phyloP scores from a whole-genome alignment of 2,888 invertebrate genomes.

The Mesorhabditis sp. region DNA sequence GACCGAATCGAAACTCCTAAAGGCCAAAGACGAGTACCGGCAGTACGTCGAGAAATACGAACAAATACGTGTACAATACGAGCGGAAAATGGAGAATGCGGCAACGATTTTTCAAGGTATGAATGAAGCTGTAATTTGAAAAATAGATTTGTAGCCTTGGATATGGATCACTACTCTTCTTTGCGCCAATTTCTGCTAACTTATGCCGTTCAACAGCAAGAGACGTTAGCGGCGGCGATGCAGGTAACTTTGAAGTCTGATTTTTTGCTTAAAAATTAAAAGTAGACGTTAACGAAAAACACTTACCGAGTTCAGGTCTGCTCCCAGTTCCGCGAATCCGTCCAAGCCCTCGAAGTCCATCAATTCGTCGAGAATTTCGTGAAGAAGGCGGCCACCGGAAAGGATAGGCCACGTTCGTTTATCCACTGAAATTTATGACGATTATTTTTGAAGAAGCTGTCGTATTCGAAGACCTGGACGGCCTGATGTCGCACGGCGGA shows the following conservation, averaged over 20 bases:
- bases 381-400: slow-evolving; percentile 83
- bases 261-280: too few species aligned
- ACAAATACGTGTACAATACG: slow-evolving; percentile 84
- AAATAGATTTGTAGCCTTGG: neutral
- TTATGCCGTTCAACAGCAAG: slow-evolving; percentile 42
- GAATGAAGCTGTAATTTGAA: neutral
- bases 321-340: slow-evolving; percentile 84
- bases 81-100: slow-evolving; percentile 77
- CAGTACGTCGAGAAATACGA: slow-evolving; percentile 86
- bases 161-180: slow-evolving; percentile 9
- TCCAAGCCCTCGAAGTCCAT: slow-evolving; percentile 84
- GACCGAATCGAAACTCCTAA: slow-evolving; percentile 84
- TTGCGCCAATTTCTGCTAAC: slow-evolving; percentile 31
- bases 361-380: slow-evolving; percentile 87
- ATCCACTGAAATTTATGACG: neutral
- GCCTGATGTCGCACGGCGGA: slow-evolving; percentile 6
- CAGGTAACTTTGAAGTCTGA: slow-evolving; percentile 27
- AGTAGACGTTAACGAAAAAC: neutral
- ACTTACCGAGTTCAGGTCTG: slow-evolving; percentile 71
- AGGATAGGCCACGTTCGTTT: slow-evolving; percentile 78
- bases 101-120: slow-evolving; percentile 36
- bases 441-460: neutral
- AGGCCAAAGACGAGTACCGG: slow-evolving; percentile 91
- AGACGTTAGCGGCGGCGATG: slow-evolving; percentile 32
- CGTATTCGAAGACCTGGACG: slow-evolving; percentile 15